Base-by-base conservation (phyloP, 2,113 vertebrate species). In the Stigmatopora argus region DNA sequence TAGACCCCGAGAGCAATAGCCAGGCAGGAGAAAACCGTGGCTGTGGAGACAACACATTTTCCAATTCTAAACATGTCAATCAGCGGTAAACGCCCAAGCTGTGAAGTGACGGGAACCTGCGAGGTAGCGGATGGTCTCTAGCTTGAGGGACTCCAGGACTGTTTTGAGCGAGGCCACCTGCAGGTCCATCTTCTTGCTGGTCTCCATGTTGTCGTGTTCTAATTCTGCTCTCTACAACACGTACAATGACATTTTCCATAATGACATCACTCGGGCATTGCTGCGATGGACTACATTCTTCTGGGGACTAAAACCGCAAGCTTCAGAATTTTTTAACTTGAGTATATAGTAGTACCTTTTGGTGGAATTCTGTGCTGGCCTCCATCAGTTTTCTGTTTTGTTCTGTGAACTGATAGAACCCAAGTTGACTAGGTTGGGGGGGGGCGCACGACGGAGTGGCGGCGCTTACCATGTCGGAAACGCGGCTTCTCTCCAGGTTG, bases 161-260 rank as follows among this genome's bases (percentile, higher is more conserved):
- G 94, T 98, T 84, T 96, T 99, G 61, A 99, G 90, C 3, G 94
- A 98, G 7, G 96, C 96, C 65, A 98, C 96, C 88, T 98, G 92
- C 41, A 93, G 91, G 77, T 98, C 96, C 14, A 98, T 97, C 90
- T 97, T 99, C 80, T 93, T 94, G 72, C 90, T 92, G 73, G 93
- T 94, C 87, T 97, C 95, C 55, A 94, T 92, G 66, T 94, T 92
- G 71, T 92, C 78, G 14, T 91, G 91, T 63, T 93, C 93, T 64
- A 92, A 92, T 67, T 90, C 91, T 0, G 92, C 88, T 87, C 94
- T 95, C 96, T 99, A 73, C 26, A 31, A 31, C 26, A 35, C n/a
- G 23, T 17, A n/a, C 19, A 64, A 6, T 4, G 19, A 19, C 4
- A 58, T 34, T 26, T 26, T 11, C 49, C 7, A 56, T 23, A 15